Evolutionary conservation across 1,140 invertebrate species (phyloP), one percentile per base, ranked within the genome.

Genomic region (Palaemon carinicauda): DNA sequence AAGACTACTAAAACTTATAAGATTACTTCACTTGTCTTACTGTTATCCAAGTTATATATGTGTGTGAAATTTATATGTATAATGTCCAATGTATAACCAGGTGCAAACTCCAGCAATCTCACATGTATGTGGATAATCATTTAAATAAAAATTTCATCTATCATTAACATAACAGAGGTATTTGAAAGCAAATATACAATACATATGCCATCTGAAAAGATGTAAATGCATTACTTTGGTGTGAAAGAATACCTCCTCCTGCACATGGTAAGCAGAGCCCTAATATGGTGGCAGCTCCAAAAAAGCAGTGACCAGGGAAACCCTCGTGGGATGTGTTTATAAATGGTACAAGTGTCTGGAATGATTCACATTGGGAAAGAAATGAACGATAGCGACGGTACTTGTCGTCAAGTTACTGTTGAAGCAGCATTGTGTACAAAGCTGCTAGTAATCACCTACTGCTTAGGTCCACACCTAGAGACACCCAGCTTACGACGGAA

Each of bases 151-250:
- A 69, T 81, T 54, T 24, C 69, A 71, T 74, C 69, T 80, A 65
- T 82, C 24, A 53, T 54, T 31, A 82, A 82, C 80, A 74, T 69
- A 78, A 78, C 77, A 53, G 83, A 86, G 83, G 83, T 86, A 73
- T 41, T 41, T 73, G 51, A 56, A 80, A 86, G 80, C 60, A 77
- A 79, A 86, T 86, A 71, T 80, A 86, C 83, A 86, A 41, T 79
- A 86, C 74, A 86, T 73, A 56, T 71, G 73, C 73, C 83, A 80
- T 86, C 60, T 50, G 31, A 29, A 21, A 21, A 80, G 77, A 86
- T 80, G 69, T 86, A 80, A 86, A 86, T 86, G 83, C 83, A 86
- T 86, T 27, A 52, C 80, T 78, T 73, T 80, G 80, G 77, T 77
- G 74, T 86, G 56, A 73, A n/a, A 75, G 27, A 80, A 50, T 54